These are phyloP conservation scores for Apis mellifera DNA, from an alignment of 1,140 invertebrate species.

Conservation along the genomic window DNA sequence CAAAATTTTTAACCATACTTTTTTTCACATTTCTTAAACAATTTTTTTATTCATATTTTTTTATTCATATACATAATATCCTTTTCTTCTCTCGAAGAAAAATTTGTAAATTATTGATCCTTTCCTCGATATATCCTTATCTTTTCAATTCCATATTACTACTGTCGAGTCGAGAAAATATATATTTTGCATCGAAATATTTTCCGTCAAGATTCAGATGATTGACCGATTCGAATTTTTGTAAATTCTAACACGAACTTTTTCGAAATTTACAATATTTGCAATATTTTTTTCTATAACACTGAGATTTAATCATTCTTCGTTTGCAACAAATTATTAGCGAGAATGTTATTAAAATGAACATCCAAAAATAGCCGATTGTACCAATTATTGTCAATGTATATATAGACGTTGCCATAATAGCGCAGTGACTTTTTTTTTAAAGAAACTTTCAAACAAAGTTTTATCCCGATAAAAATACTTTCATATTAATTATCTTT, in stretches of 20 bases:
- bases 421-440: background rate
- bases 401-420: conserved; percentile 12
- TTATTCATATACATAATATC: no score
- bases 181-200: background rate
- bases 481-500: no score
- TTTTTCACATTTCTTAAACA: background rate
- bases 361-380: conserved; percentile 53
- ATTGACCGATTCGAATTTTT: no score
- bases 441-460: background rate
- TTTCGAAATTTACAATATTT: background rate
- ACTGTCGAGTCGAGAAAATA: background rate
- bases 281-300: background rate
- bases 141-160: background rate
- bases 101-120: background rate
- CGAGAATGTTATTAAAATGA: conserved; percentile 28
- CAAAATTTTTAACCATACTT: conserved; percentile 22
- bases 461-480: no score
- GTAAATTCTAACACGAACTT: background rate
- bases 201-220: no score
- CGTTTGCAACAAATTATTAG: conserved; percentile 14
- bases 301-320: background rate
- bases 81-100: background rate
- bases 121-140: background rate
- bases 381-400: conserved; percentile 16
- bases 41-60: background rate